phyloP scores from a whole-genome alignment of 1,140 invertebrate species.

The Triops cancriformis region DNA sequence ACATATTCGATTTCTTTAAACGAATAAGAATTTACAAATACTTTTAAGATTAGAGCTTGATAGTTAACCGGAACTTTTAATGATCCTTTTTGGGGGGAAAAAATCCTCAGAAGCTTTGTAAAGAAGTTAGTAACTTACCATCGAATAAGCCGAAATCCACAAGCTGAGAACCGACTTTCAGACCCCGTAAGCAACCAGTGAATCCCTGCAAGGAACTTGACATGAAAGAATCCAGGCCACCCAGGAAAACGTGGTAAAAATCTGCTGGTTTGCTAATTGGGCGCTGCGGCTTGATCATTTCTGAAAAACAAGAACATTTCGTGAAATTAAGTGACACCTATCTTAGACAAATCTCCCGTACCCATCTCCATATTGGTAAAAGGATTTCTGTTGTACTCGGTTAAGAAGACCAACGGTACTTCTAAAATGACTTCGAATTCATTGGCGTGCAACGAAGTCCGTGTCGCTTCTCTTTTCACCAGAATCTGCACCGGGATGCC shows the following conservation, averaged over 20 bases:
- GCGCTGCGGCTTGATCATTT: conserved; percentile 72
- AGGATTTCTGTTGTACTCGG: conserved; percentile 36
- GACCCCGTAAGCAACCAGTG: conserved; percentile 77
- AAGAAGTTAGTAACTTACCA: neutral
- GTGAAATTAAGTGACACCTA: neutral
- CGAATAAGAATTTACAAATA: no score
- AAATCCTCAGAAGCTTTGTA: neutral
- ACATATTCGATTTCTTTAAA: no score
- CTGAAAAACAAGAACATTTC: conserved; percentile 39
- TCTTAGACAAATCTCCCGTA: conserved; percentile 25
- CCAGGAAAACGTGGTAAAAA: conserved; percentile 74
- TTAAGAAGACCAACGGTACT: conserved; percentile 57
- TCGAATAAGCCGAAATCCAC: neutral
- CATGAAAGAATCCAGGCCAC: conserved; percentile 58
- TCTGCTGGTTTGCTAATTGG: conserved; percentile 70
- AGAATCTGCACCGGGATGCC: conserved; percentile 77
- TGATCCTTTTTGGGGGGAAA: no score
- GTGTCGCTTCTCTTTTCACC: conserved; percentile 59
- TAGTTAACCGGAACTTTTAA: no score
- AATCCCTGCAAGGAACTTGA: conserved; percentile 57
- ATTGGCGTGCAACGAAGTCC: conserved; percentile 74
- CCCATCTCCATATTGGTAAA: conserved; percentile 33
- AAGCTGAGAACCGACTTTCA: conserved; percentile 60
- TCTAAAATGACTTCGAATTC: conserved; percentile 61
- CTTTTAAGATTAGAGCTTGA: no score